Evolutionary conservation across 2,797 vertebrate genomes (phyloP).

Genomic region (Coregonus sp.): DNA sequence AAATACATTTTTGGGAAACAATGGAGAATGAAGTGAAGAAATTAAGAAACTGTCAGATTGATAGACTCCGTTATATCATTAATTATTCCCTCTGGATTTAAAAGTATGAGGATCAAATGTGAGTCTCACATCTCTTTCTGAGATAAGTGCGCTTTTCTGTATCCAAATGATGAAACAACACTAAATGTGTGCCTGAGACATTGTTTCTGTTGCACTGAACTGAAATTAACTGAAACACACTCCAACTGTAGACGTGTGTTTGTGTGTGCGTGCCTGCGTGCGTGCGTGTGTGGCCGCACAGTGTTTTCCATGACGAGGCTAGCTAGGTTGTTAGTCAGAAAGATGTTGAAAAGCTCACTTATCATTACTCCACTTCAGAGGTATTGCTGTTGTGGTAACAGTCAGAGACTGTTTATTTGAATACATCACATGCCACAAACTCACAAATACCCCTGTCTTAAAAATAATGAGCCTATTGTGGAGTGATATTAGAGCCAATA

Average conservation of each 20-base stretch:
- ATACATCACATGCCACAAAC: slow-evolving; percentile 40
- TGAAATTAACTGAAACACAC: slow-evolving; percentile 32
- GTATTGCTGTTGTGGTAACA: slow-evolving; percentile 60
- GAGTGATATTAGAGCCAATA: background rate
- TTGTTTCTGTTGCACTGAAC: slow-evolving; percentile 18
- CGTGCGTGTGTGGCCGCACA: background rate
- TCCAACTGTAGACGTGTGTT: slow-evolving; percentile 5
- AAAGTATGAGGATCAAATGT: background rate
- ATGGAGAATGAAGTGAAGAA: background rate
- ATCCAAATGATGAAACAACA: slow-evolving; percentile 23
- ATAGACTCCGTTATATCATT: background rate
- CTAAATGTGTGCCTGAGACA: slow-evolving; percentile 17
- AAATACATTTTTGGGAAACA: too few relatives aligned
- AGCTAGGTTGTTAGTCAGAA: slow-evolving; percentile 27
- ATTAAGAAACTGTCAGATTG: background rate
- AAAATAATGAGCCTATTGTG: background rate
- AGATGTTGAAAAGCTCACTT: slow-evolving; percentile 27
- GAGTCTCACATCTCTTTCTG: background rate
- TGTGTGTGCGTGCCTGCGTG: background rate
- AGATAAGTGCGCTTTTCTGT: background rate
- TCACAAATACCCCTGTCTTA: slow-evolving; percentile 53
- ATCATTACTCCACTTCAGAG: slow-evolving; percentile 32
- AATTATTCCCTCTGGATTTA: background rate
- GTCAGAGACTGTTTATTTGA: slow-evolving; percentile 57
- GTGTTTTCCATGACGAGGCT: slow-evolving; percentile 22